Percentiles rank a stretch among this genome's conserved stretches.
These are phyloP conservation scores for Heliothis subflexa DNA, from an alignment of 1,140 invertebrate genomes.

Conservation along the genomic window DNA sequence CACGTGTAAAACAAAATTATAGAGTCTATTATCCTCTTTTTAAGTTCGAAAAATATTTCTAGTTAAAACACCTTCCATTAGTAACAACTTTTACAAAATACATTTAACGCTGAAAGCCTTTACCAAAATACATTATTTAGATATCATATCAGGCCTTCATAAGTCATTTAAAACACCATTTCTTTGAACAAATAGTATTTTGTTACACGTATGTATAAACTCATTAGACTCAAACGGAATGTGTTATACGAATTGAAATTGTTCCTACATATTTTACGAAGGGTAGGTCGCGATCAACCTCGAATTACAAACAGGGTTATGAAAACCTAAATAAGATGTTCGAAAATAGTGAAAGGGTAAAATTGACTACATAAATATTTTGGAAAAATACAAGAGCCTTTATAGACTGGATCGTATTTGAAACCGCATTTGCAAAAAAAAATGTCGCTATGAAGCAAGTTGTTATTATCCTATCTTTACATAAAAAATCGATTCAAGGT, in stretches of 20 bases:
- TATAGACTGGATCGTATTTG: background rate
- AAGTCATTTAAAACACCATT: background rate
- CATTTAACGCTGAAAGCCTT: too few relatives aligned
- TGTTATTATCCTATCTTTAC: too few relatives aligned
- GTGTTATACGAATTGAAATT: conserved; percentile 27
- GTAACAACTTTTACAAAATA: too few relatives aligned
- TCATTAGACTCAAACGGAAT: conserved; percentile 14
- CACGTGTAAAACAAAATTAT: too few relatives aligned
- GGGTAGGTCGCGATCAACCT: conserved; percentile 15
- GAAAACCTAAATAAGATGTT: conserved; percentile 31
- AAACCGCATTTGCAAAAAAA: too few relatives aligned
- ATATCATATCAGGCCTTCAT: too few relatives aligned
- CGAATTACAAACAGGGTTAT: conserved; percentile 27
- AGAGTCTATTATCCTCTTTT: too few relatives aligned
- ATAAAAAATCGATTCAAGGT: too few relatives aligned
- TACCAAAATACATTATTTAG: too few relatives aligned
- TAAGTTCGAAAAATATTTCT: too few relatives aligned
- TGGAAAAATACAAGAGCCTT: conserved; percentile 5
- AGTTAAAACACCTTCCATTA: too few relatives aligned
- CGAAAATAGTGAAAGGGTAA: conserved; percentile 30
- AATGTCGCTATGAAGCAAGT: too few relatives aligned
- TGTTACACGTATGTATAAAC: conserved; percentile 10
- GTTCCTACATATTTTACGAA: conserved; percentile 39
- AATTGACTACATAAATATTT: conserved; percentile 8
- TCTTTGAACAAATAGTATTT: conserved; percentile 12